Evolutionary conservation across 2,888 invertebrate species (phyloP).

Genomic region (Lathronympha strigana): DNA sequence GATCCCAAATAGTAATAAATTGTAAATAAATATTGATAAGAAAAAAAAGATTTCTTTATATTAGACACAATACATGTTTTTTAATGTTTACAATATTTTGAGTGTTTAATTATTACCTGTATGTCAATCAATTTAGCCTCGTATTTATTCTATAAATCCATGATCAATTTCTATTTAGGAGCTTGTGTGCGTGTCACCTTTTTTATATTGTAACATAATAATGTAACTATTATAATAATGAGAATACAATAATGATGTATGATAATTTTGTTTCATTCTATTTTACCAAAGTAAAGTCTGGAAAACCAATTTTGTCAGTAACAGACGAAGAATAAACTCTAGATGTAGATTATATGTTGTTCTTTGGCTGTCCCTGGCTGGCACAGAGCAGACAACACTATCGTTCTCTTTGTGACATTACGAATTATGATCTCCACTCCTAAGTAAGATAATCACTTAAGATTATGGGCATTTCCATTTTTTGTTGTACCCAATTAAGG

Average conservation of each 20-base stretch:
- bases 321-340: neutral
- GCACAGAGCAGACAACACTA: too few species aligned
- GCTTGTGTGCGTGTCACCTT: neutral
- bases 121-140: neutral
- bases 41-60: neutral
- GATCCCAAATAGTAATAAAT: too few species aligned
- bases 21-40: neutral
- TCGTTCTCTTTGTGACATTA: too few species aligned
- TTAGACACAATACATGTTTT: neutral
- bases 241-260: conserved; percentile 10
- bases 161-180: neutral
- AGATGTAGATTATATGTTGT: too few species aligned
- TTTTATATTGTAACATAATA: conserved; percentile 1
- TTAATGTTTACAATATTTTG: neutral
- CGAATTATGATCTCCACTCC: too few species aligned
- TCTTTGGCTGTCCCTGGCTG: too few species aligned
- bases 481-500: too few species aligned
- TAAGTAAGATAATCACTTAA: too few species aligned
- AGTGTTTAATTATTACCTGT: neutral
- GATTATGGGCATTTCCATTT: too few species aligned
- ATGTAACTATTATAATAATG: neutral
- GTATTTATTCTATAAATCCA: conserved; percentile 8
- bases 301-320: too few species aligned
- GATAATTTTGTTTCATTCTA: conserved; percentile 8
- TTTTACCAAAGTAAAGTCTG: too few species aligned